Evolutionary conservation across 2,113 vertebrate species (phyloP).

Genomic region (Silurus glanis): DNA sequence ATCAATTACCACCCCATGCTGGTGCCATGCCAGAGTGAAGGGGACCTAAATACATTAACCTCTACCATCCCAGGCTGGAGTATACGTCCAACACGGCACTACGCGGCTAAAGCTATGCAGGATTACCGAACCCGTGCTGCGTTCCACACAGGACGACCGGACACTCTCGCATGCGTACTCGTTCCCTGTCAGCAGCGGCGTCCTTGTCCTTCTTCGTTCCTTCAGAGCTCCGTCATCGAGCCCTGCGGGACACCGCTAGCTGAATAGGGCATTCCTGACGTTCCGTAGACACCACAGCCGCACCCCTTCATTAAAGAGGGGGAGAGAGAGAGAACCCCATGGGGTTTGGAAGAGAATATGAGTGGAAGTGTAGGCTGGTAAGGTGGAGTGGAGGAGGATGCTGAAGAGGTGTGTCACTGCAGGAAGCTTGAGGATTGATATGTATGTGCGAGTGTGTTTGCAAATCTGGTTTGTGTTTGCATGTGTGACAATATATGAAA

Average conservation of each 20-base stretch:
- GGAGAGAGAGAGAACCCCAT: constrained; percentile 1
- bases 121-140: constrained; percentile 18
- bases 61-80: constrained; percentile 20
- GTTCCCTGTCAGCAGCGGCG: constrained; percentile 25
- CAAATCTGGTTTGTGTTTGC: constrained; percentile 3
- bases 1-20: constrained; percentile 91
- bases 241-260: constrained; percentile 61
- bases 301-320: constrained; percentile 61
- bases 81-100: constrained; percentile 4
- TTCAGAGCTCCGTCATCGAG: constrained; percentile 49
- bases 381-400: constrained; percentile 32
- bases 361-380: constrained; percentile 34
- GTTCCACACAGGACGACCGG: constrained; percentile 1
- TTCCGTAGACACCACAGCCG: constrained; percentile 65
- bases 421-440: constrained; percentile 15
- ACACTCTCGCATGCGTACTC: constrained; percentile 19
- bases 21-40: constrained; percentile 82
- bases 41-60: constrained; percentile 46
- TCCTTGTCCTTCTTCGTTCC: constrained; percentile 41
- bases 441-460: constrained; percentile 17
- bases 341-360: constrained; percentile 33
- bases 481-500: constrained; percentile 30
- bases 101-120: constrained; percentile 8
- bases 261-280: constrained; percentile 65
- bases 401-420: constrained; percentile 22